These are phyloP conservation scores for Cylloceria caligata DNA, from an alignment of 2,888 invertebrate genomes.

Conservation along the genomic window DNA sequence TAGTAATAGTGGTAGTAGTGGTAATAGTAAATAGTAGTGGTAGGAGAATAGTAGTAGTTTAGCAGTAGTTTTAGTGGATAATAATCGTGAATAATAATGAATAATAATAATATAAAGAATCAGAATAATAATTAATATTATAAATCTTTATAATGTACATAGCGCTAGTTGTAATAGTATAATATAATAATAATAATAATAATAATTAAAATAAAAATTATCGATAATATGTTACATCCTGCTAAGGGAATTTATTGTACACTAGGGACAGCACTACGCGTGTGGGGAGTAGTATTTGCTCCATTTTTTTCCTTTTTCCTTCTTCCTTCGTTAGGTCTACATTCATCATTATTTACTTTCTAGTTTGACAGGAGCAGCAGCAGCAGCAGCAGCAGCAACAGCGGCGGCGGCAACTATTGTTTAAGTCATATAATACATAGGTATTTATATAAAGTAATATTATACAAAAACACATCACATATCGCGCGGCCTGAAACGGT, in stretches of 20 bases:
- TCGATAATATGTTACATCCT: constrained; percentile 83
- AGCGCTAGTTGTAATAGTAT: constrained; percentile 75
- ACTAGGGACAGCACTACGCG: constrained; percentile 81
- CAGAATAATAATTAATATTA: constrained; percentile 79
- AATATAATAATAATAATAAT: constrained; percentile 66
- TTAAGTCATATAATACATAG: constrained; percentile 84
- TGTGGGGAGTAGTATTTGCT: constrained; percentile 74
- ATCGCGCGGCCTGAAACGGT: constrained; percentile 81
- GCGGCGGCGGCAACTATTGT: constrained; percentile 81
- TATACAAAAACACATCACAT: constrained; percentile 85
- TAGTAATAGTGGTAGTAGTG: constrained; percentile 72
- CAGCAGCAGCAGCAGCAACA: constrained; percentile 73
- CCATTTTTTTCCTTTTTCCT: constrained; percentile 47
- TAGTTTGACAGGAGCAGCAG: constrained; percentile 73
- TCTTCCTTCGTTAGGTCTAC: constrained; percentile 52
- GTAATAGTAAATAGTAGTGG: constrained; percentile 70
- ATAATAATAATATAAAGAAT: constrained; percentile 73
- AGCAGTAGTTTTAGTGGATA: constrained; percentile 70
- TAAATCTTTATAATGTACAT: constrained; percentile 80
- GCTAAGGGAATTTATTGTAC: constrained; percentile 82
- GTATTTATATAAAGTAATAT: constrained; percentile 84
- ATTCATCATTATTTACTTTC: constrained; percentile 71
- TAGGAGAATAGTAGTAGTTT: constrained; percentile 69
- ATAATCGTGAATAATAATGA: constrained; percentile 71
- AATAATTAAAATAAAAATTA: constrained; percentile 73